Evolutionary conservation across 2,113 vertebrate species (phyloP), one percentile per base, ranked within the genome.

Genomic region (Odocoileus hemionus): DNA sequence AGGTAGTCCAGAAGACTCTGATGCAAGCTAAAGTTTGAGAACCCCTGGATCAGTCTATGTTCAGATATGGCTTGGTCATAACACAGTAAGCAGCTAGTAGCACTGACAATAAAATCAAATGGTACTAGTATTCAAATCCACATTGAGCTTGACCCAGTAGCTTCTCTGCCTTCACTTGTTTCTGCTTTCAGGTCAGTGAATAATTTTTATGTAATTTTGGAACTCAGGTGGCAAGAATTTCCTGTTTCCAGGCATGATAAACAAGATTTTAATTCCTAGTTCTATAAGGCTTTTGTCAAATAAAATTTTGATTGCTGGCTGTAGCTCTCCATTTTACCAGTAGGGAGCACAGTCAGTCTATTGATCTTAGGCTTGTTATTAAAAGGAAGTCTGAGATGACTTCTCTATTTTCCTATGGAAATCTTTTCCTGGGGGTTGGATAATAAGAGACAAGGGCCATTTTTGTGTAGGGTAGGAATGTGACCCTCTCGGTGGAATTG

Each of bases 261-360:
- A 95, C n/a, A 90, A 64, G 74, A 60, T 43, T 97, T 95, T 19
- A 54, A 97, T 87, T 82, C 50, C 17, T 74, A 80, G 13, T n/a
- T 89, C 79, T 52, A 0, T 36, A 76, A 55, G 19, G 50, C 57
- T 95, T 97, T 95, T 55, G 52, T 30, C 47, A 83, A 89, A 57
- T 89, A 86, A 76, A 57, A 80, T 88, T 95, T 93, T 92, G 70
- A 76, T n/a, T 86, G 26, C 60, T 94, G 50, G 47, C 43, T 98
- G 97, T 97, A 97, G 89, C 88, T 98, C 97, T 84, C 26, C 17
- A 67, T 94, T 86, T 95, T 94, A 74, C 91, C 50, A 83, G 95
- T 64, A 97, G 97, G 70, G 95, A 67, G 97, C 92, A 92, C 0
- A 0, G 85, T 80, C 52, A 96, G 55, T 92, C 97, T 16, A 30